Evolutionary conservation across 1,140 invertebrate species (phyloP).

Genomic region (Bombus picipes): DNA sequence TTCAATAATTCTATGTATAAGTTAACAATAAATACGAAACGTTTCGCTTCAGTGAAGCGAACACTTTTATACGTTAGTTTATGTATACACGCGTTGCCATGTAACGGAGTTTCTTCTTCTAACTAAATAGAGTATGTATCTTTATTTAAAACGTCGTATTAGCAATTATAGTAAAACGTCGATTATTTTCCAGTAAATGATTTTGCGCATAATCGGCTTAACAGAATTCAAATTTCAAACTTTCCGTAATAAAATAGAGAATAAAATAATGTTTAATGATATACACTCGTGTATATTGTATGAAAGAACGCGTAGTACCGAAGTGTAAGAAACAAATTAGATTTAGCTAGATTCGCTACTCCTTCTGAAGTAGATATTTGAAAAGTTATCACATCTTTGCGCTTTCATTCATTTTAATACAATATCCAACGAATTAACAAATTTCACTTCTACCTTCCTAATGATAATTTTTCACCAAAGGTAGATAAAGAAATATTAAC

Average conservation of each 20-base stretch:
- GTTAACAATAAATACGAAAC: constrained; percentile 4
- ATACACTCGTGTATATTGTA: not conserved
- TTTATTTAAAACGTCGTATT: not conserved
- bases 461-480: too few species aligned
- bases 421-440: not conserved
- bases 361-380: not conserved
- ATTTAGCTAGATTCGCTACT: not conserved
- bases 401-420: not conserved
- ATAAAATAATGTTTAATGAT: not conserved
- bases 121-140: not conserved
- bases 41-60: constrained; percentile 34
- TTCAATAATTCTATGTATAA: not conserved
- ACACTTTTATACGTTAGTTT: constrained; percentile 19
- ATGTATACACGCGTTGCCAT: constrained; percentile 13
- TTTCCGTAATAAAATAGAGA: not conserved
- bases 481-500: too few species aligned
- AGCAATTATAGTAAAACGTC: not conserved
- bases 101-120: not conserved
- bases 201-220: not conserved
- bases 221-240: not conserved
- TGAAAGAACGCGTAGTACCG: too few species aligned
- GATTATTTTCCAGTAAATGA: not conserved
- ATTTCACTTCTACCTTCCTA: not conserved
- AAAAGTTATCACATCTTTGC: too few species aligned
- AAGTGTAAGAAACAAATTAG: not conserved